Base-by-base conservation (phyloP, 2,113 vertebrate species). In the Parus major region DNA sequence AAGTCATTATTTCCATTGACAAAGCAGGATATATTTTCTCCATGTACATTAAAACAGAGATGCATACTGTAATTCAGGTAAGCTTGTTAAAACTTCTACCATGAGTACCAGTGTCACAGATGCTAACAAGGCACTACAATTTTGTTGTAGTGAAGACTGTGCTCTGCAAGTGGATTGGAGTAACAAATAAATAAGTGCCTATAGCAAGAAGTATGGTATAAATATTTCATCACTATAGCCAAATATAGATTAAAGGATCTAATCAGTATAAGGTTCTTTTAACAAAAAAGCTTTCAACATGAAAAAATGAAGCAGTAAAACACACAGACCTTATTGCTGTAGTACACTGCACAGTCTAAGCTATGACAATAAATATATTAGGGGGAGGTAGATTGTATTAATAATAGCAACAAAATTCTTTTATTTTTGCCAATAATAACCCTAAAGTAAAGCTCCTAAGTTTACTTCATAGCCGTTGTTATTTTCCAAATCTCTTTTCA, bases 401-500 rank as follows among this genome's bases (percentile, higher is more conserved):
- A 88, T 69, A 96, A 87, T 25, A 93, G 87, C 52, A 97, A 96
- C 42, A 92, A 44, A 89, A 73, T 83, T 35, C 77, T 46, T 39
- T 68, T 96, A 92, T 90, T 92, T 39, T 95, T 77, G 82, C 44
- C 82, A 95, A 52, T 86, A 96, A 90, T 60, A 97, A 93, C 73
- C 96, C 47, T 15, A 72, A 90, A 97, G 95, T 90, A 95, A 97
- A 92, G 75, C 70, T 96, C 68, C 94, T 95, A 93, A 95, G 70
- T 97, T 57, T 82, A 91, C 82, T 97, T 79, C 39, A 31, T 50
- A 77, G 85, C 35, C 93, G 75, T 41, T 87, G 75, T 72, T 94
- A 95, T 97, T 97, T 98, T 96, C 97, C 83, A 86, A 97, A 96
- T 89, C 61, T 96, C 69, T 92, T 97, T 97, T 97, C 97, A 98